Base-by-base conservation (phyloP, 2,888 invertebrate genomes). In the Reticulitermes lucifugus region DNA sequence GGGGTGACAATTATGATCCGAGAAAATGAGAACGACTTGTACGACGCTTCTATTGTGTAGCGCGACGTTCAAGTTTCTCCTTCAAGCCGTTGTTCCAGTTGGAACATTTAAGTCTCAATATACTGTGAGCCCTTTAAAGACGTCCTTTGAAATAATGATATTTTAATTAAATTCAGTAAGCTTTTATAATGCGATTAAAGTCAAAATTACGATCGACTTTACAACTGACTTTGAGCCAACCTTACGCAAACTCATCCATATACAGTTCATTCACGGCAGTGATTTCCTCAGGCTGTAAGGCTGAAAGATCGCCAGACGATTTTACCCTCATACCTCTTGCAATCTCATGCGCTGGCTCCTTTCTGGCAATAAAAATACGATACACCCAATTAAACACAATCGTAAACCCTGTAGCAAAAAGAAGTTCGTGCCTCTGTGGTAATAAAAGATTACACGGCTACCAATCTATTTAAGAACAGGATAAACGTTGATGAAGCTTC, bases 351-450 rank as follows among this genome's bases (percentile, higher is more conserved):
- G 6, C 18, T 41, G 73, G 9, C 14, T 73, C 35, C 73, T 18
- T 9, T 41, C 21, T 35, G 18, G 41, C 35, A 35, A 73, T 73
- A 73, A 73, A 73, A 73, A 73, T 73, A 35, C 35, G 41, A 41
- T 41, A 73, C 35, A 73, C 41, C 35, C 73, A 73, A 73, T 73
- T 73, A 73, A 73, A 41, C 73, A 41, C 6, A 18, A 35, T 73
- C 73, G 73, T 73, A 73, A 73, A 73, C 25, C 18, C 41, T 41
- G 73, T 41, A 41, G 21, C 73, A 29, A 18, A 35, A 21, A 29
- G 70, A 29, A 14, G 1, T 2, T 29, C 7, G 6, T 25, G n/a
- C 9, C 25, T 25, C 14, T 70, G 25, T 22, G 3, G 73, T 6
- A 73, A 21, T 73, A 73, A 73, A 73, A 55, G 14, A 73, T 6